A percentile compares a stretch with the other conserved stretches of the same genome.
phyloP scores from a whole-genome alignment of 2,797 vertebrate genomes.

The Aselliscus stoliczkanus region DNA sequence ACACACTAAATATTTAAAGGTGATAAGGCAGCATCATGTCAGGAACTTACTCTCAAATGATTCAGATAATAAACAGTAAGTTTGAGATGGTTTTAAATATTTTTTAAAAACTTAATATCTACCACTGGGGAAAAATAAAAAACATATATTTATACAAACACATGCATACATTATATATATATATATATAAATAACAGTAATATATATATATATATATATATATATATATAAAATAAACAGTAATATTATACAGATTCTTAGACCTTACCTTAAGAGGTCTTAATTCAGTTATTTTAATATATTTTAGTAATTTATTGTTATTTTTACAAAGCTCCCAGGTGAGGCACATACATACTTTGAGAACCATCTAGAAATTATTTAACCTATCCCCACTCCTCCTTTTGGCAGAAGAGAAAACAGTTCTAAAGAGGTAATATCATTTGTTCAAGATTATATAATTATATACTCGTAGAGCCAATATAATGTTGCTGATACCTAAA shows the following conservation, averaged over 20 bases:
- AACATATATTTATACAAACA: neutral
- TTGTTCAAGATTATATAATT: neutral
- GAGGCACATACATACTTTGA: neutral
- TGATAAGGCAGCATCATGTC: neutral
- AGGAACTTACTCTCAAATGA: neutral
- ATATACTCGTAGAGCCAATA: neutral
- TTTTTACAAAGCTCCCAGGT: neutral
- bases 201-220: too few species aligned
- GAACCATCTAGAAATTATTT: neutral
- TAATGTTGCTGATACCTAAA: neutral
- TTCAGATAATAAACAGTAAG: neutral
- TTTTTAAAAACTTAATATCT: neutral
- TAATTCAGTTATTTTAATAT: neutral
- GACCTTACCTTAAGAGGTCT: neutral
- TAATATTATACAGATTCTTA: neutral
- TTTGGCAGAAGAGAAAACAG: neutral
- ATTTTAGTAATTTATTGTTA: neutral
- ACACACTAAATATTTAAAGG: neutral
- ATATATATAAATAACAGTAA: neutral
- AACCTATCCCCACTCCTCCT: neutral
- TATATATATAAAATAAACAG: neutral
- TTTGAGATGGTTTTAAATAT: neutral
- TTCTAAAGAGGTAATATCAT: neutral
- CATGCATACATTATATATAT: neutral
- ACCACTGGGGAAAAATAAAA: neutral